Evolutionary conservation across 1,140 invertebrate species (phyloP).

Genomic region (Musca domestica): DNA sequence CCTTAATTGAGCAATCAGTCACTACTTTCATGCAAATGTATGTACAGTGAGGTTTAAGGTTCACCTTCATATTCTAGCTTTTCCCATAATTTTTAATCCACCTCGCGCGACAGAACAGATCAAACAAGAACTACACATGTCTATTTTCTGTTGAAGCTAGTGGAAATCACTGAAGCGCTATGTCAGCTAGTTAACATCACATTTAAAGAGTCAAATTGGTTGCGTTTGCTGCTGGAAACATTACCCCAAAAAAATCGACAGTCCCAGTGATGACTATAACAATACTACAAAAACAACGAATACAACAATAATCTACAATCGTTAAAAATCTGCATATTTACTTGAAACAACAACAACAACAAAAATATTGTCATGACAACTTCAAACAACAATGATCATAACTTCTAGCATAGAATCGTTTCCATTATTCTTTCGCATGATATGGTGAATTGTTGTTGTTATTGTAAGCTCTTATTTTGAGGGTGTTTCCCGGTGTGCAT

Average conservation of each 20-base stretch:
- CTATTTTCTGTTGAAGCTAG: neutral
- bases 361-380: neutral
- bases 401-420: neutral
- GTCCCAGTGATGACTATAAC: no score
- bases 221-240: no score
- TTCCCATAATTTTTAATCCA: no score
- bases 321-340: constrained; percentile 7
- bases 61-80: no score
- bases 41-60: no score
- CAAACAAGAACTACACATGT: no score
- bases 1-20: no score
- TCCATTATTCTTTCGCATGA: neutral
- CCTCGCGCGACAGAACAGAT: no score
- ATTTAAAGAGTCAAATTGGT: no score
- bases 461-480: neutral
- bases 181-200: neutral
- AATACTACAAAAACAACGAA: no score
- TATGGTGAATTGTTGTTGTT: neutral
- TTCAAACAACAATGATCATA: neutral
- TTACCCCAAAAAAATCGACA: no score
- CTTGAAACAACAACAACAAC: neutral
- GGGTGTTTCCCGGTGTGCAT: constrained; percentile 17
- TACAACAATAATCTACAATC: neutral
- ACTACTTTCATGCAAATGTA: no score
- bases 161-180: constrained; percentile 19